Conservation (phyloP, 2,797 vertebrate species). For the Neosilurus hyrtlii region DNA sequence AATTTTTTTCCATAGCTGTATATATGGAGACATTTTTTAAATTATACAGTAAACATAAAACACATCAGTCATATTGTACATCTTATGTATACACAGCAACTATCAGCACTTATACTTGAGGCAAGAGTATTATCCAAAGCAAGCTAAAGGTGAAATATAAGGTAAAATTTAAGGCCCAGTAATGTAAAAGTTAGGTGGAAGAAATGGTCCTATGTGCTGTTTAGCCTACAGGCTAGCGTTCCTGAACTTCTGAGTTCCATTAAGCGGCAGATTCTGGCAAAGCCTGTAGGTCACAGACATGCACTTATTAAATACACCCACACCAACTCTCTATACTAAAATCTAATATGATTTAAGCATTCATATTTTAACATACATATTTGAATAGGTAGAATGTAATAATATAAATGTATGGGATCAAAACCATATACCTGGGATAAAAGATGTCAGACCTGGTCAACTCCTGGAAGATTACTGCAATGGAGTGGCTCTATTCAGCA, state of each 20-base stretch:
- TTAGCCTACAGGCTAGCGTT: slow-evolving; percentile 2
- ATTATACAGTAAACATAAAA: neutral
- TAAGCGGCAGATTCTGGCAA: slow-evolving; percentile 4
- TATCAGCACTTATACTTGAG: neutral
- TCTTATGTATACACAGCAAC: neutral
- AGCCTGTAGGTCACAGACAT: neutral
- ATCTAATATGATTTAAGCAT: neutral
- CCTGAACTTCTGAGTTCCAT: slow-evolving; percentile 21
- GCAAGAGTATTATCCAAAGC: neutral
- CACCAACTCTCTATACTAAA: neutral
- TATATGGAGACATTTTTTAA: neutral
- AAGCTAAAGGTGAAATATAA: neutral
- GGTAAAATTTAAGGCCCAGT: neutral
- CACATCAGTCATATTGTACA: neutral
- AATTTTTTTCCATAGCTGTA: neutral
- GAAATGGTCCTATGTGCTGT: neutral
- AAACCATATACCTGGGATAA: neutral
- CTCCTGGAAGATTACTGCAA: neutral
- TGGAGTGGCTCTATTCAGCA: neutral
- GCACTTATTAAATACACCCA: neutral
- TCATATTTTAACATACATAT: neutral
- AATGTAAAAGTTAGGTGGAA: neutral
- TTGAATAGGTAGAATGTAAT: neutral
- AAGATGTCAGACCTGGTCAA: neutral
- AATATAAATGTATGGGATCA: neutral